Evolutionary conservation across 1,140 invertebrate species (phyloP).

Genomic region (Maniola jurtina): DNA sequence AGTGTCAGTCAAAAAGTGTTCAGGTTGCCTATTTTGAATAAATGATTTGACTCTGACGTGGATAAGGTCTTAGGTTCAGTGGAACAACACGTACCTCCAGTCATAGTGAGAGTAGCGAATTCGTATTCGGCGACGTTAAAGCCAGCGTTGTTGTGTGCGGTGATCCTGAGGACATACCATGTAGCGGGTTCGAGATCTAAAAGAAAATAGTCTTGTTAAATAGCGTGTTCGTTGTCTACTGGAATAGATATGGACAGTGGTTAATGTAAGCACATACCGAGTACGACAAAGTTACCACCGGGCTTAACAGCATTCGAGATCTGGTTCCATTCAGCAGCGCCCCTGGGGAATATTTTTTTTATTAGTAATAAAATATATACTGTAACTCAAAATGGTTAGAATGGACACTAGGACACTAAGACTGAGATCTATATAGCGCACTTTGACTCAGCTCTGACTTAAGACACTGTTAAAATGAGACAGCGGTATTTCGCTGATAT

Average conservation of each 20-base stretch:
- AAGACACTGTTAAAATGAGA: no score
- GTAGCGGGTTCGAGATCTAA: slow-evolving; percentile 93
- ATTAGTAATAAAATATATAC: no score
- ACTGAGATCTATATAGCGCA: no score
- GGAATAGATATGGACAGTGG: no score
- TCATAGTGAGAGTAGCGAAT: slow-evolving; percentile 95
- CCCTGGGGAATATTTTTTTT: slow-evolving; percentile 68
- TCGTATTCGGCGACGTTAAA: slow-evolving; percentile 96
- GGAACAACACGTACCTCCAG: slow-evolving; percentile 82
- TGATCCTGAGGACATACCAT: slow-evolving; percentile 95
- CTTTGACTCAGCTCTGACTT: no score
- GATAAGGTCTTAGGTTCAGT: background rate
- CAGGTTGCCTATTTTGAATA: no score
- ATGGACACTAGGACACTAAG: no score
- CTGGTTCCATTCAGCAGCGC: slow-evolving; percentile 93
- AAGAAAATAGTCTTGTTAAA: slow-evolving; percentile 21
- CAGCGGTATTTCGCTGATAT: no score
- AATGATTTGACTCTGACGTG: no score
- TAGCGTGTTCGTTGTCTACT: background rate
- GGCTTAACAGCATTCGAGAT: slow-evolving; percentile 95
- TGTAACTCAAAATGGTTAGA: no score
- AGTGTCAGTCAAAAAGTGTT: no score
- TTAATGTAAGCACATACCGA: slow-evolving; percentile 62
- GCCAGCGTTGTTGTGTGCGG: slow-evolving; percentile 97
- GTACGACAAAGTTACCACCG: slow-evolving; percentile 92